Percentiles rank a stretch among this genome's conserved stretches.
Conservation (phyloP, 2,888 invertebrate genomes). For the Machimus atricapillus region DNA sequence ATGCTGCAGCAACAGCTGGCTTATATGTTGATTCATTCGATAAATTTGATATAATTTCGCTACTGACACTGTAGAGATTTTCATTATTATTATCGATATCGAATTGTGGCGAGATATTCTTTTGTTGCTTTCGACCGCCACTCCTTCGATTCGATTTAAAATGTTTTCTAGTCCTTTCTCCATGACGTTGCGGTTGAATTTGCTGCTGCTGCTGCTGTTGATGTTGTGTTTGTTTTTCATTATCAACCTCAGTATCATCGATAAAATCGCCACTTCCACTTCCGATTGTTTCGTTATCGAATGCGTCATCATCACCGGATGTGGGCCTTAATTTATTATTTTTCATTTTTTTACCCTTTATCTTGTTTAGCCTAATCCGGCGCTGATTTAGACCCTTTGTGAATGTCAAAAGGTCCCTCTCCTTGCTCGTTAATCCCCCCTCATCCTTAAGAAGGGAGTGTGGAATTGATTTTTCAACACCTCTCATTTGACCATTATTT, state of each 20-base stretch:
- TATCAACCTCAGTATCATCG: slow-evolving; percentile 42
- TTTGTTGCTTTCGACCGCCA: neutral
- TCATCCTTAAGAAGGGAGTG: neutral
- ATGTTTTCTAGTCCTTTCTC: neutral
- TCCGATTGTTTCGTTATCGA: slow-evolving; percentile 45
- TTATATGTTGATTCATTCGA: slow-evolving; percentile 15
- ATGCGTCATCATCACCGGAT: slow-evolving; percentile 23
- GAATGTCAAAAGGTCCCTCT: slow-evolving; percentile 14
- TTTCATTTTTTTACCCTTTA: neutral
- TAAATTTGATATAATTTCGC: slow-evolving; percentile 46
- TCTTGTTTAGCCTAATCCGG: neutral
- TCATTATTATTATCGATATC: neutral
- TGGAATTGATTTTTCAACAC: neutral
- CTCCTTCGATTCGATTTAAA: neutral
- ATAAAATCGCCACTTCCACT: slow-evolving; percentile 51
- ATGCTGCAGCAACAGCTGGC: no score
- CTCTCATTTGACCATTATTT: neutral
- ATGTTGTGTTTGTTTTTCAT: neutral
- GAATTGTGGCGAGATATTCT: neutral
- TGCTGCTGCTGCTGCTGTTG: neutral
- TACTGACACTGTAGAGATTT: slow-evolving; percentile 46
- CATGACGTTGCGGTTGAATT: neutral
- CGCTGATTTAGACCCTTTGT: neutral
- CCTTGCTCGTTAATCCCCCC: neutral
- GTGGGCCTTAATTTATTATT: neutral